Conservation (phyloP, 2,797 vertebrate genomes). For the Chanos chanos region DNA sequence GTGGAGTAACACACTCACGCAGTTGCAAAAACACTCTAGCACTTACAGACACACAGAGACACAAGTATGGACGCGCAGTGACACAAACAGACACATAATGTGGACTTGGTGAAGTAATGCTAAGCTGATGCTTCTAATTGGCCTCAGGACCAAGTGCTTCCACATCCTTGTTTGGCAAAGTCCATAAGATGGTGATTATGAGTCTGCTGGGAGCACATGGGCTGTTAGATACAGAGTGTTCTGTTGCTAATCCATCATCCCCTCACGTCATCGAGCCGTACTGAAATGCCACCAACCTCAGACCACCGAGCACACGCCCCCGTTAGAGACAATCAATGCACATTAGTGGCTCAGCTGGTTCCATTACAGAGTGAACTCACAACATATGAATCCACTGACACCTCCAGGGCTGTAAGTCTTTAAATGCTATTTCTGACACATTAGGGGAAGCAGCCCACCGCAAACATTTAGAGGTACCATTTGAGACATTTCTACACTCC, state of each 20-base stretch:
- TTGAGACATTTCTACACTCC: too few relatives aligned
- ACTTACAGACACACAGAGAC: constrained; percentile 17
- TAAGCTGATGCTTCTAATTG: constrained; percentile 37
- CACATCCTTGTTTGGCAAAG: constrained; percentile 9
- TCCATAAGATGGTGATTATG: constrained; percentile 31
- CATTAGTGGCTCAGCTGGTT: not conserved
- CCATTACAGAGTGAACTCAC: not conserved
- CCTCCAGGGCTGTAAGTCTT: too few relatives aligned
- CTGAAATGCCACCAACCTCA: not conserved
- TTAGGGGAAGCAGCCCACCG: too few relatives aligned
- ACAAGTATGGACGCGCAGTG: too few relatives aligned
- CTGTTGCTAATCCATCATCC: constrained; percentile 38
- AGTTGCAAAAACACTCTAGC: constrained; percentile 12
- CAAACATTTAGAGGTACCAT: too few relatives aligned
- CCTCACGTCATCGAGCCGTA: constrained; percentile 12
- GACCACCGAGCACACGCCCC: too few relatives aligned
- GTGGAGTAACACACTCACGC: too few relatives aligned
- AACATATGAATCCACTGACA: not conserved
- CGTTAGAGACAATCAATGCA: not conserved
- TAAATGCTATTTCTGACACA: too few relatives aligned
- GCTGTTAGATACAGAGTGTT: constrained; percentile 26
- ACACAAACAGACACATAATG: too few relatives aligned
- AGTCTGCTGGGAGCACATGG: constrained; percentile 27
- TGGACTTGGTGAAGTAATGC: too few relatives aligned
- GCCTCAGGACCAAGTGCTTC: constrained; percentile 39